Evolutionary conservation across 92 coral and sea anemone genomes (phyloP), one percentile per base, ranked within the genome.

Genomic region (Meandrina meandrites): DNA sequence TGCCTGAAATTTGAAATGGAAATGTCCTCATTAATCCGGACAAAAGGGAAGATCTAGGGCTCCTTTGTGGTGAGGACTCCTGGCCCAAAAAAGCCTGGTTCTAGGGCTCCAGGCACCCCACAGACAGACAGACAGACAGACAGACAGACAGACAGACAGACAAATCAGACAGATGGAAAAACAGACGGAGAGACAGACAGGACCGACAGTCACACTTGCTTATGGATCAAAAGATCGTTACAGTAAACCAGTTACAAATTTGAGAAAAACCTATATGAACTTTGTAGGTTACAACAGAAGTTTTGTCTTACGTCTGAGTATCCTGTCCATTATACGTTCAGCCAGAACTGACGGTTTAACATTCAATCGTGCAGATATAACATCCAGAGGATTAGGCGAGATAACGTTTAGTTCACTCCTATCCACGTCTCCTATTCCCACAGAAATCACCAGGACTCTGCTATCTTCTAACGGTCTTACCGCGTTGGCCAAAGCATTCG

Each of bases 241-340:
- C 27, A 58, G 1, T 21, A 58, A 19, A 57, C 8, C 64, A 57
- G 64, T 22, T 17, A 24, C 64, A 57, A 2, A 22, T 9, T 8
- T 7, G 24, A 24, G 13, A 24, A 0, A 27, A 11, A 5, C n/a
- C 6, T 60, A n/a, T 22, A 12, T 60, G 22, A 57, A 2, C 5
- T 2, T 18, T 3, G 30, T 22, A 8, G 24, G 68, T 60, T 22
- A 22, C 1, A 22, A 24, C 27, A 9, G 11, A 60, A 60, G 68
- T 58, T 58, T 4, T 5, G 31, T 2, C 89, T 79, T 89, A 94
- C 98, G 94, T 82, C 90, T 92, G 27, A 91, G 88, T 3, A 94
- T 79, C 80, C 90, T 89, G 64, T 77, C 92, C 98, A 94, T 94
- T 10, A 94, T 94, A 28, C 79, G 88, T 37, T 87, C 94, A 77